Base-by-base conservation (phyloP, 1,140 invertebrate species). In the Dinothrombium tinctorium region DNA sequence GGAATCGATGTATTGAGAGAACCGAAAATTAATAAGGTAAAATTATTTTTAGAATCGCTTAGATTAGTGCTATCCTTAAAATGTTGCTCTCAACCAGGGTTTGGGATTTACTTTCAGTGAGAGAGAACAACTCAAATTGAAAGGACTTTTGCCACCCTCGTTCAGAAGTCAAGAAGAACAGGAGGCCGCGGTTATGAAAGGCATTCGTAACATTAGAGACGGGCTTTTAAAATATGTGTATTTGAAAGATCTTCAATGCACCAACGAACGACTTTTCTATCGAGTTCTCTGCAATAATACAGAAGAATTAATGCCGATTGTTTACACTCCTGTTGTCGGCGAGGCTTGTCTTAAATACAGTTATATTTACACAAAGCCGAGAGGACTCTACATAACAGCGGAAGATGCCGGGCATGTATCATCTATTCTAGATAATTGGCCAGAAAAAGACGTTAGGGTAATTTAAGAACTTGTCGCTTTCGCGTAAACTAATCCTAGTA, bases 301-400 rank as follows among this genome's bases (percentile, higher is more conserved):
- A 40, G 79, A 90, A 54, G 71, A 81, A 52, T 73, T 92, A 62
- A 86, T 98, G 77, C 92, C 92, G 0, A 80, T 96, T 53, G 82
- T 96, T 3, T 98, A 98, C 58, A 96, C 89, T 0, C 90, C 92
- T 0, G 92, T 86, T 5, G 92, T 98, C 9, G 92, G 92, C 0
- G 62, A 82, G 48, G 90, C 90, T 0, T 98, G 92, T 57, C 87
- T 94, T 61, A 81, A 89, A 51, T 98, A 90, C 55, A 87, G 89
- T 23, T 69, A 89, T 20, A 82, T 94, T 53, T 96, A 86, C 55
- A 69, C 83, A 38, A 68, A 86, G 56, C 89, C 90, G 1, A 31
- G 63, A 55, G 92, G 92, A 40, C 64, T 98, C 2, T 98, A 89
- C 53, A 76, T 98, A 37, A 90, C 89, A 0, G 89, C 94, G 50